Evolutionary conservation across 2,797 vertebrate genomes (phyloP).

Genomic region (Hippocampus kuda): DNA sequence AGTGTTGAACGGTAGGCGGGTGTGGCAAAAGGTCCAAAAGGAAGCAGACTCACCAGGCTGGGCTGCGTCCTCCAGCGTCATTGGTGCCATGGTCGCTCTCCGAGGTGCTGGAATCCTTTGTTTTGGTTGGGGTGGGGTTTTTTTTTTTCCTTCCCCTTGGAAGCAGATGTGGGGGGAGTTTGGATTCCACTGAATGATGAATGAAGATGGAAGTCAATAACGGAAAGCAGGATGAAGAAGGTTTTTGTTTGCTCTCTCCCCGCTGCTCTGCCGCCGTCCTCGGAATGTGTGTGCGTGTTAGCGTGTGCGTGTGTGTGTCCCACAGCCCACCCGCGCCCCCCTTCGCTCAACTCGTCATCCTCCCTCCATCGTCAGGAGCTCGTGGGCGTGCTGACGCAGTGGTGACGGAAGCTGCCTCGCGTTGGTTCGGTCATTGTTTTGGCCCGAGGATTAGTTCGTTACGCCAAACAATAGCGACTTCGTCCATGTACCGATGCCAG

Average conservation of each 20-base stretch:
- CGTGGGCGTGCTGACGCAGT: constrained; percentile 85
- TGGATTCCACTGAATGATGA: neutral
- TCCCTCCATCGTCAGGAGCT: constrained; percentile 52
- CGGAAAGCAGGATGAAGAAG: neutral
- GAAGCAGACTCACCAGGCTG: constrained; percentile 76
- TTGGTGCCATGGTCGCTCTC: constrained; percentile 85
- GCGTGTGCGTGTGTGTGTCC: constrained; percentile 8
- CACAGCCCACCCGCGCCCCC: constrained; percentile 9
- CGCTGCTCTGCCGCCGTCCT: constrained; percentile 7
- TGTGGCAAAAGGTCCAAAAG: neutral
- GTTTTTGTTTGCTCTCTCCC: neutral
- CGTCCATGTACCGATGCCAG: neutral
- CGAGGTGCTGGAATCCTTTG: constrained; percentile 70
- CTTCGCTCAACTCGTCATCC: neutral
- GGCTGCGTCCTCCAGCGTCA: constrained; percentile 66
- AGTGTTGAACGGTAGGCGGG: neutral
- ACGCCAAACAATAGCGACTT: neutral
- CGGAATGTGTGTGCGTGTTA: neutral
- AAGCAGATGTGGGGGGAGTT: constrained; percentile 4
- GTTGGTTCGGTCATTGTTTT: neutral
- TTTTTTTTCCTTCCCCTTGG: too few species aligned
- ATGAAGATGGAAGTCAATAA: neutral
- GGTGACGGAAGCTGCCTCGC: constrained; percentile 76
- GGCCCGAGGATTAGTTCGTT: neutral
- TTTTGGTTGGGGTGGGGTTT: neutral